Evolutionary conservation across 2,113 vertebrate species (phyloP), one percentile per base, ranked within the genome.

Genomic region (Butorides virescens): DNA sequence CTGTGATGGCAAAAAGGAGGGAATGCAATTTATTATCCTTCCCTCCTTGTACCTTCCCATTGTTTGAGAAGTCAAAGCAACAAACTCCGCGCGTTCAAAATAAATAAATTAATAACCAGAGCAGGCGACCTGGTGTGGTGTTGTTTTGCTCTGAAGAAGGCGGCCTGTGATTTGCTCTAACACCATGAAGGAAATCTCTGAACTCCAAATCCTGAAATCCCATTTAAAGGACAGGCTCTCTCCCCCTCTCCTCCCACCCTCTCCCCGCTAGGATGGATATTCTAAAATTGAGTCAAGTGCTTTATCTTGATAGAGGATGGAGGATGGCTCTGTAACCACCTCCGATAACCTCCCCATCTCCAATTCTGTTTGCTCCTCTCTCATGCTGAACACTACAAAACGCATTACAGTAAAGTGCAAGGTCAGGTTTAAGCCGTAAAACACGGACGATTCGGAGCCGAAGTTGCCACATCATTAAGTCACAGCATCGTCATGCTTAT

Each of bases 1-100:
- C 88, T 94, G 84, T 84, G 96, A 96, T 96, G 96, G 92, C 95
- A 93, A 95, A 90, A 95, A 98, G 88, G 88, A 89, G 90, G 91
- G 94, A 90, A 98, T 96, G 88, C 92, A 96, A 98, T 98, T 97
- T 97, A 97, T 97, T 97, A 97, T 94, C 91, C 92, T 93, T 89
- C 92, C 70, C 91, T 96, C 88, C 88, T 92, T 76, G 86, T 89
- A 95, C 89, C 91, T 87, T 88, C 55, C 85, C 56, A 86, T 96
- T 96, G 95, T 97, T 71, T 93, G 85, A 81, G 79, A 93, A 91
- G 81, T 82, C 96, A 94, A 93, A 92, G 94, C 93, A 93, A 85
- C 86, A 74, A 91, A 91, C 77, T 84, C 73, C 10, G 7, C 0
- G 3, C 10, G 12, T 92, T 94, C 75, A 73, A 96, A 97, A 86